Percentiles rank a stretch among this genome's conserved stretches.
Conservation (phyloP, 2,797 vertebrate species). For the Florisuga fusca region DNA sequence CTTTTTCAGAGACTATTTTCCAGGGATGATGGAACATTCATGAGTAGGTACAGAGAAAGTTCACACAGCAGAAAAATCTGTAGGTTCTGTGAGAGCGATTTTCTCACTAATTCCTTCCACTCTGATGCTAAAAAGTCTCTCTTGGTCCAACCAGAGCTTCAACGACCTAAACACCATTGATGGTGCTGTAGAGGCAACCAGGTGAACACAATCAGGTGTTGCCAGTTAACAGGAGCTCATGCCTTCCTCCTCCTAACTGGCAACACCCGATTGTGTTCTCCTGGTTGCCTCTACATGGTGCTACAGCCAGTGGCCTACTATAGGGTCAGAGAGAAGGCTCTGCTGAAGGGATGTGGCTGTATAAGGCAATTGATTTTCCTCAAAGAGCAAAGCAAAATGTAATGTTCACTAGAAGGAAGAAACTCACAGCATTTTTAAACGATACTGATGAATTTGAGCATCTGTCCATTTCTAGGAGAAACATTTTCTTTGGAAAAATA, state of each 20-base stretch:
- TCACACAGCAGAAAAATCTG: background rate
- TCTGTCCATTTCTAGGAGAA: background rate
- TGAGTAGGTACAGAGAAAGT: background rate
- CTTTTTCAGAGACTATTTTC: background rate
- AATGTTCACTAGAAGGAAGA: background rate
- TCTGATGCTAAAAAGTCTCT: background rate
- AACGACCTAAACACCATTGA: background rate
- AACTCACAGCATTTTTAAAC: background rate
- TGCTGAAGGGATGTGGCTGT: background rate
- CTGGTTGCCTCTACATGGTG: no score
- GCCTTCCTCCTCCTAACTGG: no score
- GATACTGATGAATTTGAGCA: background rate
- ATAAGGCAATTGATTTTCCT: background rate
- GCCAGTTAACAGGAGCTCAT: no score
- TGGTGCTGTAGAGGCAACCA: no score
- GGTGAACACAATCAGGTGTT: no score
- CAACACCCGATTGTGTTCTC: no score
- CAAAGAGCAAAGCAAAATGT: background rate
- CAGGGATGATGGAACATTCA: background rate
- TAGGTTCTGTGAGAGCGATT: background rate
- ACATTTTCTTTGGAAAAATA: background rate
- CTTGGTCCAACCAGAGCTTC: background rate
- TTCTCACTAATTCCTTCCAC: background rate
- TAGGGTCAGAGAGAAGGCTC: background rate
- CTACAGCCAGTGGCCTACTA: background rate